Evolutionary conservation across 1,140 invertebrate species (phyloP).

Genomic region (Meloidogyne floridensis): DNA sequence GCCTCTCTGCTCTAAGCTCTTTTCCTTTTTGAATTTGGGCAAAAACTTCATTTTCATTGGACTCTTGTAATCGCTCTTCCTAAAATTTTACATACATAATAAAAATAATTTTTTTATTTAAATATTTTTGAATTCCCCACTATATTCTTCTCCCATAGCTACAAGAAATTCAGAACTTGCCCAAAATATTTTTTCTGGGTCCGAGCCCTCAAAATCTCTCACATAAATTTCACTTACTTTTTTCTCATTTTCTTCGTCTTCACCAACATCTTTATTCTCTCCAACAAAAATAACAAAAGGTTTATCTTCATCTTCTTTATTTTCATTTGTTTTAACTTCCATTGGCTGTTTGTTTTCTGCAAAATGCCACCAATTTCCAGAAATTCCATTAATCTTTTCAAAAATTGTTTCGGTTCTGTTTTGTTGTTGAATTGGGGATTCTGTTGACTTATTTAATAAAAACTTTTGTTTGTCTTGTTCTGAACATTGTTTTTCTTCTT

Average conservation of each 20-base stretch:
- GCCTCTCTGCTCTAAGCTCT: background rate
- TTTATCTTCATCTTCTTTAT: background rate
- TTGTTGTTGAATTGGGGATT: background rate
- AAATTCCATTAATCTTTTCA: constrained; percentile 5
- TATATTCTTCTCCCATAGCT: background rate
- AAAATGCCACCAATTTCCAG: constrained; percentile 21
- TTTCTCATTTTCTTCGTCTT: constrained; percentile 11
- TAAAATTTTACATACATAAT: no score
- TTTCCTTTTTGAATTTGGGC: background rate
- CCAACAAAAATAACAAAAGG: background rate
- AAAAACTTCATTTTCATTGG: constrained; percentile 3
- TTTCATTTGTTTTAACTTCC: background rate
- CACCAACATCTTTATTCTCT: background rate
- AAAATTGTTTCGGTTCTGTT: constrained; percentile 4
- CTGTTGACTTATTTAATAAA: background rate
- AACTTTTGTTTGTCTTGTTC: constrained; percentile 3
- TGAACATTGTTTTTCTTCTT: background rate
- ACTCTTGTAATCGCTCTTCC: background rate
- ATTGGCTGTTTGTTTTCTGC: background rate
- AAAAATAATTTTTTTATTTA: no score
- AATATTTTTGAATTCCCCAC: background rate
- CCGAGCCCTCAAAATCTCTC: constrained; percentile 9
- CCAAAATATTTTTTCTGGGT: no score
- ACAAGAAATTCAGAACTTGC: no score
- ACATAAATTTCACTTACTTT: background rate